phyloP scores from a whole-genome alignment of 2,888 invertebrate species.

The Pycnomerus fuliginosus region DNA sequence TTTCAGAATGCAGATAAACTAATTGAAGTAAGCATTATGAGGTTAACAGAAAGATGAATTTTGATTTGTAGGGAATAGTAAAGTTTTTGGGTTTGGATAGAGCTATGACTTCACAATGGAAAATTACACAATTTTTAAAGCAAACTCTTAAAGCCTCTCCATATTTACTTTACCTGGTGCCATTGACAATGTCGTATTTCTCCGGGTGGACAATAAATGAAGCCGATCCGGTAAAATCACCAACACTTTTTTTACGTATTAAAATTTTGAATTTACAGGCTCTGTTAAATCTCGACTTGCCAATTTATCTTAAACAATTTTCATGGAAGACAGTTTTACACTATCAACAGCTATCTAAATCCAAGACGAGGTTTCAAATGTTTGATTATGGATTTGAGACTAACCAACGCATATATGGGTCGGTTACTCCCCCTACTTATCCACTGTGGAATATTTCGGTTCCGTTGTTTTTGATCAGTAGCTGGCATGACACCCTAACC shows the following conservation, averaged over 20 bases:
- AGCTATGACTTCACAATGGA: not conserved
- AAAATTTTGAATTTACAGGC: not conserved
- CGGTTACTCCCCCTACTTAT: not conserved
- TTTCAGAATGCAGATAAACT: too few species aligned
- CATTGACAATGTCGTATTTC: not conserved
- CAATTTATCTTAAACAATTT: not conserved
- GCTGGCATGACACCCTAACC: not conserved
- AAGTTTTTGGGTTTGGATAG: not conserved
- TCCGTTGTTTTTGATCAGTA: slow-evolving; percentile 1
- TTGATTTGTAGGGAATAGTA: not conserved
- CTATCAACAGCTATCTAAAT: not conserved
- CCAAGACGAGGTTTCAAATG: slow-evolving; percentile 2
- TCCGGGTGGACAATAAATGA: not conserved
- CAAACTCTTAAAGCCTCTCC: not conserved
- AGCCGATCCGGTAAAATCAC: not conserved
- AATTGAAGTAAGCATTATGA: too few species aligned
- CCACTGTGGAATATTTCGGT: slow-evolving; percentile 2
- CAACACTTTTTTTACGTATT: not conserved
- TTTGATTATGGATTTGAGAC: slow-evolving; percentile 1
- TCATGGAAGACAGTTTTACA: slow-evolving; percentile 1
- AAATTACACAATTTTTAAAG: not conserved
- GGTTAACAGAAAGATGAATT: too few species aligned
- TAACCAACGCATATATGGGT: not conserved
- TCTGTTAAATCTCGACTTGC: not conserved
- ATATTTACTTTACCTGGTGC: not conserved